These are phyloP conservation scores for Lathronympha strigana DNA, from an alignment of 2,888 invertebrate species.

Conservation along the genomic window DNA sequence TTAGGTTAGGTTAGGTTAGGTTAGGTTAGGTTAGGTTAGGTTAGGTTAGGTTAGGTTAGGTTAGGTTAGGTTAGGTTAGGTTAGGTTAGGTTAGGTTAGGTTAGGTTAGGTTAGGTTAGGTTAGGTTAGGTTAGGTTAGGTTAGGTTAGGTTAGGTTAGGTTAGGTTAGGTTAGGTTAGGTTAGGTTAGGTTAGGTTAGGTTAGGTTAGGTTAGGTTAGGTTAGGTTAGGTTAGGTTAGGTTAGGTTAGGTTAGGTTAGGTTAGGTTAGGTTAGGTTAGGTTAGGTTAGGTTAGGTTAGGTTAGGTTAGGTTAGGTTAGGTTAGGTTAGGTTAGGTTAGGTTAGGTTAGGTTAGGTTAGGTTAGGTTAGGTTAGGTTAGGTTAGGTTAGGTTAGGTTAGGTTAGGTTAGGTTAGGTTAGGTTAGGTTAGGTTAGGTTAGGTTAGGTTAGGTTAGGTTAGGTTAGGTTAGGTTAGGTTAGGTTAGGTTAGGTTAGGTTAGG, in stretches of 20 bases:
- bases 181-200: conserved; percentile 29
- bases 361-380: conserved; percentile 24
- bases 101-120: conserved; percentile 28
- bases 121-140: conserved; percentile 29
- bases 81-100: conserved; percentile 29
- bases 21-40: conserved; percentile 28
- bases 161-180: conserved; percentile 29
- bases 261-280: conserved; percentile 24
- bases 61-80: conserved; percentile 29
- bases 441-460: conserved; percentile 24
- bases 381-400: conserved; percentile 24
- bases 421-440: conserved; percentile 24
- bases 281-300: conserved; percentile 24
- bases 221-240: conserved; percentile 29
- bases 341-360: conserved; percentile 24
- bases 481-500: conserved; percentile 24
- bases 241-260: conserved; percentile 26
- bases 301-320: conserved; percentile 24
- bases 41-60: conserved; percentile 28
- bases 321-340: conserved; percentile 24
- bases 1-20: conserved; percentile 19
- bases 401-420: conserved; percentile 24
- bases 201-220: conserved; percentile 29
- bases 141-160: conserved; percentile 29
- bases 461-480: conserved; percentile 24